Evolutionary conservation across 2,797 vertebrate species (phyloP), one percentile per base, ranked within the genome.

Genomic region (Hippopotamyrus pictus): DNA sequence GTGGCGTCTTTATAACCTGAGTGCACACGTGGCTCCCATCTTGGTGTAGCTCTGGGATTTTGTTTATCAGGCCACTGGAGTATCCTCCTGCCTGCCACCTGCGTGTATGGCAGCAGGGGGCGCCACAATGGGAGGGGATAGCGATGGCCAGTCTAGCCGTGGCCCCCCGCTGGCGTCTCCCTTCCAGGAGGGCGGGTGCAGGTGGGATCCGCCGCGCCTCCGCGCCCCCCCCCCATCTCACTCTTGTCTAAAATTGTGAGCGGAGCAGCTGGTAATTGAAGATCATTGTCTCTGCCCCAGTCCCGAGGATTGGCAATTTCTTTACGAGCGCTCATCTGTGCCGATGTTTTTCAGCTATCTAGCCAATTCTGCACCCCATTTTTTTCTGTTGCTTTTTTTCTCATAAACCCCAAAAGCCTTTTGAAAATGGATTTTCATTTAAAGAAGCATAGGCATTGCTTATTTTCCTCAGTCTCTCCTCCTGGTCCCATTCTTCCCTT

Each of bases 181-280:
- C 53, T 25, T 25, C 51, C 85, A n/a, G 29, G 3, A 5, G 46
- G 84, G 22, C 5, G 51, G 84, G 50, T 33, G 46, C 19, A 25
- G 83, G 44, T 25, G 46, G 44, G 83, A 14, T 41, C 22, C 5
- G 0, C 46, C 7, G 41, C 11, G 22, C 12, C n/a, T 33, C 83
- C 12, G 2, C 33, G 41, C 33, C 69, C 87, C 73, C 73, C 88
- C 48, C 89, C 87, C 85, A 88, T 87, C 89, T 88, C 88, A 59
- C 90, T 91, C 83, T 90, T 94, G 94, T 96, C 95, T 96, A 93
- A 95, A 96, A 95, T 95, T 94, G 95, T 93, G 94, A 94, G 93
- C 90, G 93, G 94, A 95, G 92, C 93, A 95, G 95, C 93, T 95
- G 94, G 95, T 96, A 96, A 96, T 96, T 96, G 95, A 95, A 96